Percentiles rank a stretch among this genome's conserved stretches.
These are phyloP conservation scores for Eupithecia subfuscata DNA, from an alignment of 2,888 invertebrate species.

Conservation along the genomic window DNA sequence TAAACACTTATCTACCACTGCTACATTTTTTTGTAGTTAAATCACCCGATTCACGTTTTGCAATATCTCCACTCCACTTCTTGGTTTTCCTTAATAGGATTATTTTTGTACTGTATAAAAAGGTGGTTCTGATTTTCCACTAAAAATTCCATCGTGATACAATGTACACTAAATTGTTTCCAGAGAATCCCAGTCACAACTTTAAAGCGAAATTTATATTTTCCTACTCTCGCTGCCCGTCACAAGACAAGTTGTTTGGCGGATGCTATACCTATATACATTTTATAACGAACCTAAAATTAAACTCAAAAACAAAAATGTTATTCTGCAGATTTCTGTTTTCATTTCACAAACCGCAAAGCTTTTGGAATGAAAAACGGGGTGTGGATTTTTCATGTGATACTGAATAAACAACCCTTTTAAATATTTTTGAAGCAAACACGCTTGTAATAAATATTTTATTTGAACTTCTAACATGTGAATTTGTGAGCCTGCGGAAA, in stretches of 20 bases:
- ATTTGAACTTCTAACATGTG: not conserved
- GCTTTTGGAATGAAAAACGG: not conserved
- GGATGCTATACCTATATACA: not conserved
- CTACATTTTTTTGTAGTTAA: no score
- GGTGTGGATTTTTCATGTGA: not conserved
- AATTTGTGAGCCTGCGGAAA: not conserved
- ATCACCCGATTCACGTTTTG: no score
- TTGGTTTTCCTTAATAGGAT: no score
- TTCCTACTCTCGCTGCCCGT: no score
- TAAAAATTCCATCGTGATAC: no score
- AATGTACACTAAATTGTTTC: not conserved
- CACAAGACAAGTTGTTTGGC: no score
- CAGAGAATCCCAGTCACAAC: not conserved
- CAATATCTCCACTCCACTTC: no score
- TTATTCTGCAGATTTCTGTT: not conserved
- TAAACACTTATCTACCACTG: no score
- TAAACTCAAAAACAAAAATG: not conserved
- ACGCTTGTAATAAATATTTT: conserved; percentile 2
- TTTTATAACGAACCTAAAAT: not conserved
- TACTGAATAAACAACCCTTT: conserved; percentile 8
- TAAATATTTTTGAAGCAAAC: not conserved
- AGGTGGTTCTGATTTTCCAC: no score
- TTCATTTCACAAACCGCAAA: conserved; percentile 13
- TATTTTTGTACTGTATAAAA: no score
- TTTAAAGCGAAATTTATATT: not conserved